phyloP scores from a whole-genome alignment of 2,113 vertebrate species.

The Chloropsis cyanopogon region DNA sequence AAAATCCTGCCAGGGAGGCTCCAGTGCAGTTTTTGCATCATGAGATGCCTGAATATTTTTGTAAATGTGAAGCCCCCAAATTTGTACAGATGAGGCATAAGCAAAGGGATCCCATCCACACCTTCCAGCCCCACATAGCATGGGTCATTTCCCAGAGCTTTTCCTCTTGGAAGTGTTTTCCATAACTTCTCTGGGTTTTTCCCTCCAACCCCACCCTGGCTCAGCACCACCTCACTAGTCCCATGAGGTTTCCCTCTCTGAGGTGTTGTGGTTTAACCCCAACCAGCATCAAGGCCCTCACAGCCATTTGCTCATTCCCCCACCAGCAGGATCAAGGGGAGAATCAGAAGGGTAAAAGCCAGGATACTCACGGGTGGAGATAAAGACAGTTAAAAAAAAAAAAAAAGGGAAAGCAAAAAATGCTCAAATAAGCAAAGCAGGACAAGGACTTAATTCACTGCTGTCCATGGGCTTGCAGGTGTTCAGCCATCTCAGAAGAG shows the following conservation, averaged over 20 bases:
- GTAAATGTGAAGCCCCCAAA: background rate
- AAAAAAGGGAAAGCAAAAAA: background rate
- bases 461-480: background rate
- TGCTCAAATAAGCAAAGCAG: background rate
- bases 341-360: background rate
- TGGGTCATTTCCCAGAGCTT: background rate
- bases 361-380: background rate
- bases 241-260: background rate
- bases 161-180: background rate
- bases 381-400: background rate
- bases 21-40: background rate
- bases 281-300: background rate
- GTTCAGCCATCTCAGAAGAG: background rate
- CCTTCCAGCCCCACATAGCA: background rate
- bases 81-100: background rate
- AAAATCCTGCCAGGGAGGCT: background rate
- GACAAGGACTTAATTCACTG: background rate
- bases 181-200: background rate
- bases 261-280: background rate
- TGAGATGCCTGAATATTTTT: background rate
- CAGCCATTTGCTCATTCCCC: background rate
- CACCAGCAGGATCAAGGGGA: background rate
- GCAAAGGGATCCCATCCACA: background rate
- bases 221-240: background rate
- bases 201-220: background rate